Evolutionary conservation across 2,888 invertebrate genomes (phyloP).

Genomic region (Lasius platythorax): DNA sequence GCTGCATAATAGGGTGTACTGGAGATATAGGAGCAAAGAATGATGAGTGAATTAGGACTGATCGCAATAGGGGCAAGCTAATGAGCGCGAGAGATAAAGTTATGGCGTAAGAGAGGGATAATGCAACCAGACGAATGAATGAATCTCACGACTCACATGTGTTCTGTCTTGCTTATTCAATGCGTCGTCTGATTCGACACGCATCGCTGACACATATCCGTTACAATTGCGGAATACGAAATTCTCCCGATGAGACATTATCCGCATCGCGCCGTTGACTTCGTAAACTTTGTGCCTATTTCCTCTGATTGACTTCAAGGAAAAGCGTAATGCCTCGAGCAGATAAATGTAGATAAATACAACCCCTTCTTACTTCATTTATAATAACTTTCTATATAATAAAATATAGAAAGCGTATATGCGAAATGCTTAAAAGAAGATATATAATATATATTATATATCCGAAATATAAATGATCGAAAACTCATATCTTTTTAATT

Average conservation of each 20-base stretch:
- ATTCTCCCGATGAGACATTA: slow-evolving; percentile 40
- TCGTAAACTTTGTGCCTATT: slow-evolving; percentile 33
- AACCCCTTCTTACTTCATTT: neutral
- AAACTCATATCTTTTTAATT: neutral
- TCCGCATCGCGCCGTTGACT: slow-evolving; percentile 12
- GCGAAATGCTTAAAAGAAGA: neutral
- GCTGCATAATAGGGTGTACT: neutral
- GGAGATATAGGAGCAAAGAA: slow-evolving; percentile 4
- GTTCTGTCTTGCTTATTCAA: slow-evolving; percentile 75
- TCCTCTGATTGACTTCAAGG: slow-evolving; percentile 16
- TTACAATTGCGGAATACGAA: slow-evolving; percentile 49
- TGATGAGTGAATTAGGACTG: slow-evolving; percentile 57
- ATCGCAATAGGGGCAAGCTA: slow-evolving; percentile 61
- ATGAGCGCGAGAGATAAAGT: slow-evolving; percentile 66
- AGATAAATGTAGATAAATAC: neutral
- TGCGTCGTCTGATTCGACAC: slow-evolving; percentile 69
- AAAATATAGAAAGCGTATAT: neutral
- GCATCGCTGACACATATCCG: slow-evolving; percentile 65
- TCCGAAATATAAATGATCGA: neutral
- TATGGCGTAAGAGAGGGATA: slow-evolving; percentile 41
- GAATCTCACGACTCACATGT: slow-evolving; percentile 75
- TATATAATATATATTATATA: neutral
- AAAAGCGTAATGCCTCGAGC: slow-evolving; percentile 13
- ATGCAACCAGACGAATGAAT: slow-evolving; percentile 73
- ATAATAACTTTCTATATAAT: slow-evolving; percentile 19